Percentiles rank a stretch among this genome's conserved stretches.
Conservation (phyloP, 2,113 vertebrate genomes). For the Pteropus alecto region DNA sequence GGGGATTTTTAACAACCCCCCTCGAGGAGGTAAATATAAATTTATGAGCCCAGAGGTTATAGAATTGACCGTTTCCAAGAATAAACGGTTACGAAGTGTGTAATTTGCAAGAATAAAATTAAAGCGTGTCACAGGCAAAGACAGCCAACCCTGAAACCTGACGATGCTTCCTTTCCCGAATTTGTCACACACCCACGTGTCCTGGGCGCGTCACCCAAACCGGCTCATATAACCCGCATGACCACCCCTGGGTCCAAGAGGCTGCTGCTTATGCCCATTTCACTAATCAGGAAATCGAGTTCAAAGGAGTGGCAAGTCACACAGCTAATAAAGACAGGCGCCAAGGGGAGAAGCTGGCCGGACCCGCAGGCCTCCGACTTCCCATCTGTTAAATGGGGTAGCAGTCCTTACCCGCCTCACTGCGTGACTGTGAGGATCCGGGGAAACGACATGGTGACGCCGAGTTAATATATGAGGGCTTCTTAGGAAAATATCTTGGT, state of each 20-base stretch:
- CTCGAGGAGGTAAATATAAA: conserved; percentile 80
- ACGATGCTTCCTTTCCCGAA: fast-evolving
- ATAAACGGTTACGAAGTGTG: too few species aligned
- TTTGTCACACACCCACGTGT: fast-evolving
- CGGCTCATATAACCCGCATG: fast-evolving
- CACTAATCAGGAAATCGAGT: not conserved
- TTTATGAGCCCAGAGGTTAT: fast-evolving
- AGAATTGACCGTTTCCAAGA: not conserved
- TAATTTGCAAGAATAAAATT: not conserved
- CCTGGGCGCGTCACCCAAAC: not conserved
- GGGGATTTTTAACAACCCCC: conserved; percentile 83
- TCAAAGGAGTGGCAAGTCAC: not conserved
- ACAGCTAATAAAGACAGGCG: fast-evolving
- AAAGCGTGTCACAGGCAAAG: not conserved
- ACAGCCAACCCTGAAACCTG: not conserved
- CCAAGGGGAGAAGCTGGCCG: not conserved
- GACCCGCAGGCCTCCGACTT: not conserved
- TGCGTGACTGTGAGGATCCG: too few species aligned
- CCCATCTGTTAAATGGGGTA: not conserved
- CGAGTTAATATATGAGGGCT: fast-evolving
- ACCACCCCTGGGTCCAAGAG: not conserved
- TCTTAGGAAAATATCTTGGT: not conserved
- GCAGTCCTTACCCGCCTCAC: fast-evolving
- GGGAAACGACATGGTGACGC: not conserved
- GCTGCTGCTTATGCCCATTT: not conserved